phyloP scores from a whole-genome alignment of 64 coral and sea anemone species.

The Stichodactyla mertensii region DNA sequence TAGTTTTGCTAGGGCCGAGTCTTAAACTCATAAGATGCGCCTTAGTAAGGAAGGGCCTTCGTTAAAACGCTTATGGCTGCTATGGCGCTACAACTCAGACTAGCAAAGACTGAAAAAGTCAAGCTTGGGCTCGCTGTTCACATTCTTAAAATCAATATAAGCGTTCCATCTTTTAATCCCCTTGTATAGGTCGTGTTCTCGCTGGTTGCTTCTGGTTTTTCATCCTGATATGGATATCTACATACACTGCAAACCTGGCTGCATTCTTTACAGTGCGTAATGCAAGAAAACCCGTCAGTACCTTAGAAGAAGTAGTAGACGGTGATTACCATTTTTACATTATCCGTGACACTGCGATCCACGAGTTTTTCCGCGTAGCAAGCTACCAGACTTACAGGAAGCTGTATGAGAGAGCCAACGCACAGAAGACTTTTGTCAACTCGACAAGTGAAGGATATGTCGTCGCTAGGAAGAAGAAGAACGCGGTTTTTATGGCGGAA shows the following conservation, averaged over 20 bases:
- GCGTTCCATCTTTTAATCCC: neutral
- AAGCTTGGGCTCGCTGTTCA: too few species aligned
- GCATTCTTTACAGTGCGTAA: constrained; percentile 73
- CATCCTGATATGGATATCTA: constrained; percentile 84
- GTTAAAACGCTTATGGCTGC: too few species aligned
- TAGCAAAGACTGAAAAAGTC: too few species aligned
- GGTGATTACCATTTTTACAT: constrained; percentile 57
- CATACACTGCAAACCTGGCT: constrained; percentile 74
- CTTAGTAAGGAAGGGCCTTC: too few species aligned
- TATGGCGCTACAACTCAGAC: too few species aligned
- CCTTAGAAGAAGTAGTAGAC: constrained; percentile 66
- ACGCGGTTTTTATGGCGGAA: constrained; percentile 72
- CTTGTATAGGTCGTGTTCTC: constrained; percentile 51
- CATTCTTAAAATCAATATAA: too few species aligned
- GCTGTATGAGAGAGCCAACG: constrained; percentile 58
- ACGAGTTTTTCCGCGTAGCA: constrained; percentile 56
- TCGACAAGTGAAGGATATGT: constrained; percentile 52
- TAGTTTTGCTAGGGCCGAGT: too few species aligned
- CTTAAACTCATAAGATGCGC: too few species aligned
- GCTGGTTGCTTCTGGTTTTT: constrained; percentile 81
- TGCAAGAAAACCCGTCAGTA: constrained; percentile 50
- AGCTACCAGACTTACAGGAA: constrained; percentile 60
- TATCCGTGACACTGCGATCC: constrained; percentile 56
- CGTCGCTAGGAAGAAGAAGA: constrained; percentile 40
- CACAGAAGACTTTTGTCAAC: constrained; percentile 52